A percentile compares a stretch with the other conserved stretches of the same genome.
Evolutionary conservation across 1,140 invertebrate species (phyloP).

Genomic region (Ectropis grisescens): DNA sequence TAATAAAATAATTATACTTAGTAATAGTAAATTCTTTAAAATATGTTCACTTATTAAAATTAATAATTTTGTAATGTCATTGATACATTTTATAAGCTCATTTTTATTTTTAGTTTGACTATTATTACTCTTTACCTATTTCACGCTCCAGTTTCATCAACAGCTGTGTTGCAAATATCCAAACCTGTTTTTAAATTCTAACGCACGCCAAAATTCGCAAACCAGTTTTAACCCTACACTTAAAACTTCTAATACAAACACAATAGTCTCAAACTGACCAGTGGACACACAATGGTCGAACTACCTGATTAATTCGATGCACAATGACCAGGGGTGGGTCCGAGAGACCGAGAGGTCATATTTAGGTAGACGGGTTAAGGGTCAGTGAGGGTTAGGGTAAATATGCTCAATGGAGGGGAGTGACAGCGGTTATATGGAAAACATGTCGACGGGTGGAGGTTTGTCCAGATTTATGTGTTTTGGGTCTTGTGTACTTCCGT

Average conservation of each 20-base stretch:
- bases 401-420: conserved; percentile 53
- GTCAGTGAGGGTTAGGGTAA: conserved; percentile 57
- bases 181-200: too few species aligned
- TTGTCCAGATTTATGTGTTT: conserved; percentile 46
- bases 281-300: conserved; percentile 44
- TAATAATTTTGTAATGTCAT: too few species aligned
- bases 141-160: too few species aligned
- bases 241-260: conserved; percentile 55
- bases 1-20: too few species aligned
- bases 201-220: conserved; percentile 50
- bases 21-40: too few species aligned
- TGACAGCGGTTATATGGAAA: conserved; percentile 42
- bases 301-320: conserved; percentile 56
- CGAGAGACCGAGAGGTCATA: conserved; percentile 57
- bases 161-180: too few species aligned
- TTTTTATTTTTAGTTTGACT: too few species aligned
- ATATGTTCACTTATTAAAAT: too few species aligned
- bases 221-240: conserved; percentile 50
- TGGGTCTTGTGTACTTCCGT: too few species aligned
- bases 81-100: too few species aligned
- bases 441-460: conserved; percentile 39
- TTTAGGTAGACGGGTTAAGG: conserved; percentile 63
- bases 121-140: too few species aligned
- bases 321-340: conserved; percentile 51
- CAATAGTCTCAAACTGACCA: conserved; percentile 29